These are phyloP conservation scores for Hemibagrus guttatus DNA, from an alignment of 2,797 vertebrate genomes.

Conservation along the genomic window DNA sequence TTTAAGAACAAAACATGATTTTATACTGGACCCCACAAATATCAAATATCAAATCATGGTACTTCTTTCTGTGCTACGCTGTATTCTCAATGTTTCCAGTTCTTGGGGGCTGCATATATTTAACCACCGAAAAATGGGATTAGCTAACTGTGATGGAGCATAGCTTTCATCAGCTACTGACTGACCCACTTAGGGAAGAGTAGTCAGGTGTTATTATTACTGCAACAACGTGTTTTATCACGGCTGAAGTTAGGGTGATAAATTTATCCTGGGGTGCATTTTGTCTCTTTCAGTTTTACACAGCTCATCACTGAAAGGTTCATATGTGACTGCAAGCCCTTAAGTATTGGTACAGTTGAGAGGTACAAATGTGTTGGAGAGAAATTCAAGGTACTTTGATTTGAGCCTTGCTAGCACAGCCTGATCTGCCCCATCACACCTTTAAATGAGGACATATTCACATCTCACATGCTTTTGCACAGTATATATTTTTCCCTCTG, in stretches of 20 bases:
- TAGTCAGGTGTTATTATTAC: conserved; percentile 34
- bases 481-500: conserved; percentile 16
- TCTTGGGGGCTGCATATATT: conserved; percentile 28
- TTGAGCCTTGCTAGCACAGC: background rate
- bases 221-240: background rate
- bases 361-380: background rate
- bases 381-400: conserved; percentile 20
- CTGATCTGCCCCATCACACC: background rate
- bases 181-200: conserved; percentile 40
- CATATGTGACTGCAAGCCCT: background rate
- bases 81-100: background rate
- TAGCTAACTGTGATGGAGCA: conserved; percentile 41
- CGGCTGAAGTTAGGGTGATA: conserved; percentile 18
- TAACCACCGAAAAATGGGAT: conserved; percentile 43
- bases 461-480: conserved; percentile 18
- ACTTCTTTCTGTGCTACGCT: background rate
- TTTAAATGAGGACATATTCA: background rate
- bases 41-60: background rate
- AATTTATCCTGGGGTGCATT: background rate
- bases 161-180: conserved; percentile 34
- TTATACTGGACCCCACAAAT: background rate
- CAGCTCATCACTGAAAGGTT: conserved; percentile 6
- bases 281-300: conserved; percentile 10
- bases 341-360: background rate
- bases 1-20: background rate